Percentiles rank a stretch among this genome's conserved stretches.
Evolutionary conservation across 1,140 invertebrate genomes (phyloP).

Genomic region (Drosophila funebris): DNA sequence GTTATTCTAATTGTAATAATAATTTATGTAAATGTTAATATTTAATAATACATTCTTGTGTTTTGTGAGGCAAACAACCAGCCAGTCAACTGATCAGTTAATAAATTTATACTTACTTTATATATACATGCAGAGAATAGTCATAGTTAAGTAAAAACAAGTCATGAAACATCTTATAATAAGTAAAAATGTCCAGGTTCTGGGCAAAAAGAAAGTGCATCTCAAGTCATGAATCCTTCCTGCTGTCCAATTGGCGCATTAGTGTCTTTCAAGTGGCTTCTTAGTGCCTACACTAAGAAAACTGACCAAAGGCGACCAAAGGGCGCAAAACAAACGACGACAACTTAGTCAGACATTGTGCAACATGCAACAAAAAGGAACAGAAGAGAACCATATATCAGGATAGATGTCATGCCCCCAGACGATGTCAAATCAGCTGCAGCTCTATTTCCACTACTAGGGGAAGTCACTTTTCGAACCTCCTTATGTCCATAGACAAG

Average conservation of each 20-base stretch:
- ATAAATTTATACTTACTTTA: too few species aligned
- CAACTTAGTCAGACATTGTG: conserved; percentile 50
- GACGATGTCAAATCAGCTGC: conserved; percentile 37
- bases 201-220: background rate
- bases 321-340: conserved; percentile 49
- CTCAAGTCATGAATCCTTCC: conserved; percentile 4
- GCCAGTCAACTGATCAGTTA: too few species aligned
- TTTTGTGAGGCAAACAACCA: too few species aligned
- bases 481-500: background rate
- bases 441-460: conserved; percentile 8
- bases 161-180: background rate
- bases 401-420: conserved; percentile 47
- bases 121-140: too few species aligned
- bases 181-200: background rate
- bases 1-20: too few species aligned
- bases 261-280: conserved; percentile 65
- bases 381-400: conserved; percentile 56
- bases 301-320: conserved; percentile 16
- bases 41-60: too few species aligned
- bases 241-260: conserved; percentile 39
- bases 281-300: conserved; percentile 38
- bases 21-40: too few species aligned
- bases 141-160: background rate
- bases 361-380: conserved; percentile 44
- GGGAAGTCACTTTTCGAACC: conserved; percentile 17